Percentiles rank a stretch among this genome's conserved stretches.
phyloP scores from a whole-genome alignment of 2,888 invertebrate genomes.

The Drosophila kuntzei region DNA sequence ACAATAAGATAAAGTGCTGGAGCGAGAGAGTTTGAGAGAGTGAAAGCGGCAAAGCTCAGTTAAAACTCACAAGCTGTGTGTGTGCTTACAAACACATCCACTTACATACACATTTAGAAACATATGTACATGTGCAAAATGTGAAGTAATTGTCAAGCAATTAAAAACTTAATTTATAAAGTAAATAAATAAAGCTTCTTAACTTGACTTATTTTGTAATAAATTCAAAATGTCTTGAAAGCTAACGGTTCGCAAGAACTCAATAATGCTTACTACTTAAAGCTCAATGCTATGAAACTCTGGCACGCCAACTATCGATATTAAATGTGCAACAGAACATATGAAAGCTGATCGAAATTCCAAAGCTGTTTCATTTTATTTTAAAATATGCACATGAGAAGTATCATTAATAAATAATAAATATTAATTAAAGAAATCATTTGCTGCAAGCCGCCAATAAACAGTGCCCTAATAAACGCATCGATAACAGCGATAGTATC shows the following conservation, averaged over 20 bases:
- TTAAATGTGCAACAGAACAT: neutral
- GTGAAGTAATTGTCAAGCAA: conserved; percentile 1
- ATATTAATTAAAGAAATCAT: too few relatives aligned
- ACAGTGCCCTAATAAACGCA: neutral
- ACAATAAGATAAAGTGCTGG: conserved; percentile 54
- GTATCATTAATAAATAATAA: too few relatives aligned
- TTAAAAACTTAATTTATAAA: neutral
- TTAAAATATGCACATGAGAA: too few relatives aligned
- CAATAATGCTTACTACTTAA: neutral
- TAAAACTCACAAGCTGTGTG: conserved; percentile 22
- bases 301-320: conserved; percentile 12
- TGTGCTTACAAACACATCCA: neutral
- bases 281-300: conserved; percentile 18
- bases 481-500: conserved; percentile 24
- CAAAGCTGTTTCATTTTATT: neutral
- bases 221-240: neutral
- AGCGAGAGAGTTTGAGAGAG: conserved; percentile 28
- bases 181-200: neutral
- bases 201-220: neutral
- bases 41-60: conserved; percentile 38
- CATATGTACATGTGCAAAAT: neutral
- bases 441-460: too few relatives aligned
- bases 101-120: neutral
- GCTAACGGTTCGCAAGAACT: neutral
- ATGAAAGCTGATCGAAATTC: neutral